These are phyloP conservation scores for Ephydatia muelleri DNA, from an alignment of 37 sponge, comb jelly and placozoan species.

Conservation along the genomic window DNA sequence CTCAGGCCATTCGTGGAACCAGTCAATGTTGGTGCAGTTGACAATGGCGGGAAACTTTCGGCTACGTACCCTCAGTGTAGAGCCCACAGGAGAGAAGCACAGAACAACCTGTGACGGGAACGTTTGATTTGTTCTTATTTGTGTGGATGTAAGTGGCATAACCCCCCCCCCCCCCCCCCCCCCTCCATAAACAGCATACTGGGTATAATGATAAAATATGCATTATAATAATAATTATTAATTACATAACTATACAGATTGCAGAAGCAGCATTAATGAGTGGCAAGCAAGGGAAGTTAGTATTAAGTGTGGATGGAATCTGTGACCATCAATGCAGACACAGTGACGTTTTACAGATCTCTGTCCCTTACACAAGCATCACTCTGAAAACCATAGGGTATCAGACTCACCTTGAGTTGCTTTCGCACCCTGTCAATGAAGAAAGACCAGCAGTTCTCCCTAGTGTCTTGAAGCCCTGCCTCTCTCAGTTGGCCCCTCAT, in stretches of 20 bases:
- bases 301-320: too few species aligned
- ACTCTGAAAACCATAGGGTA: neutral
- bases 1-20: slow-evolving; percentile 99
- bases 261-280: too few species aligned
- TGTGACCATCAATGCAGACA: too few species aligned
- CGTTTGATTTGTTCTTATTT: neutral
- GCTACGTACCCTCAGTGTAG: slow-evolving; percentile 88
- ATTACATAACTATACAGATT: too few species aligned
- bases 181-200: too few species aligned
- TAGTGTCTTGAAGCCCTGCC: slow-evolving; percentile 88
- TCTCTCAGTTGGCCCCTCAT: slow-evolving; percentile 93
- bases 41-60: slow-evolving; percentile 98
- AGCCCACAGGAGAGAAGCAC: slow-evolving; percentile 98
- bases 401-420: slow-evolving; percentile 80
- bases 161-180: too few species aligned
- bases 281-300: too few species aligned
- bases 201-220: too few species aligned
- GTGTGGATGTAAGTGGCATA: neutral
- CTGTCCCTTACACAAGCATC: neutral
- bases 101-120: slow-evolving; percentile 77
- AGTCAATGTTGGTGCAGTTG: slow-evolving; percentile 96
- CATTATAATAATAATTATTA: too few species aligned
- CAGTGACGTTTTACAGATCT: too few species aligned
- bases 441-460: slow-evolving; percentile 97
- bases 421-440: slow-evolving; percentile 92